Base-by-base conservation (phyloP, 2,113 vertebrate genomes). In the Menura novaehollandiae region DNA sequence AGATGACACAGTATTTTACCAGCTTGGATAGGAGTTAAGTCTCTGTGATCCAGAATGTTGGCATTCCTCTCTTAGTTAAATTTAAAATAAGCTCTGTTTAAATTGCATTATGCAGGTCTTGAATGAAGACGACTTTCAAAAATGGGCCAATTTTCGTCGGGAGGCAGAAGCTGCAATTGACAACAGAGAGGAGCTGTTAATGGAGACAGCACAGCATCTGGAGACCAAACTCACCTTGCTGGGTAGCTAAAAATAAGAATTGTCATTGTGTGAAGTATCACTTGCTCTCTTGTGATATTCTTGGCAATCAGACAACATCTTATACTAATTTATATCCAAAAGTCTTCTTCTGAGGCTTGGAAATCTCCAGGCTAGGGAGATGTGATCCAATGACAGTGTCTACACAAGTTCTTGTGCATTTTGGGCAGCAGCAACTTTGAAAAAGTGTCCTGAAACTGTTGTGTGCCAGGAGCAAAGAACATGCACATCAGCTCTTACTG, bases 181-280 rank as follows among this genome's bases (percentile, higher is more conserved):
- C 60, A 98, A 98, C 94, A 97, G 97, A 91, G 98, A 99, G 7
- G 98, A 98, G 49, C 96, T 98, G 78, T 94, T 99, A 13, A 97
- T 98, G 98, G 97, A 98, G 86, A 98, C 98, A 11, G 98, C 98
- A 1, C 91, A 97, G 64, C 91, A 92, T 75, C 94, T 99, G 96
- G 99, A 99, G 96, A 98, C 97, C 51, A 98, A 98, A 46, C 98
- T 99, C 80, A 98, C 97, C 81, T 97, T 99, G 85, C 96, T 99
- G 11, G 99, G 99, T 99, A 98, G 59, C 68, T 97, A 97, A 93
- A 97, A 97, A 97, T 91, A 97, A 55, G 41, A 97, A 76, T 71
- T 21, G 15, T 91, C 80, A 37, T 73, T 80, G 74, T 2, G 0
- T 76, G 53, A 86, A 77, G 46, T 59, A 53, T 74, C 80, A 10